Base-by-base conservation (phyloP, 2,888 invertebrate species). In the Cyrtodaria siliqua region DNA sequence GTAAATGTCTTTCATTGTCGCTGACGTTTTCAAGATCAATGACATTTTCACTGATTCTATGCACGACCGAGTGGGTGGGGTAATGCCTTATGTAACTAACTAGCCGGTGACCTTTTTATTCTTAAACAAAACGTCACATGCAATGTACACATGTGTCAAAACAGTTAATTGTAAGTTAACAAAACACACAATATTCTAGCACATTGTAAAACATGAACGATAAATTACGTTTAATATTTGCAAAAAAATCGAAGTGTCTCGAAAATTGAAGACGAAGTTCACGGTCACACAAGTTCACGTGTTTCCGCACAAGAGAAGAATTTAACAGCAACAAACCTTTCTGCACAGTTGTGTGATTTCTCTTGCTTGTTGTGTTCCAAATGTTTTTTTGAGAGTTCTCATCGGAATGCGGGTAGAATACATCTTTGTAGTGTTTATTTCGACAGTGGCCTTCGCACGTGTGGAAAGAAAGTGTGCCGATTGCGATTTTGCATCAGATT, bases 361-460 rank as follows among this genome's bases (percentile, higher is more conserved):
- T 67, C 82, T 82, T 23, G 80, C 76, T 67, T 83, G 82, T 53
- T 80, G 76, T 23, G 78, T 56, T 9, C 77, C 80, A 57, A 77
- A 62, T 23, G 80, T 67, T 29, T 79, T 79, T 44, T 82, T 83
- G 26, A 85, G 49, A 23, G 56, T 66, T 72, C 67, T 77, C 18
- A 61, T 62, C 24, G 81, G 62, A 47, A 71, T 40, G 74, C 81
- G 63, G 26, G 76, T 52, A 40, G 80, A 76, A 42, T 74, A 55
- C 83, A 83, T 83, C 56, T 73, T 81, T 42, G 12, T 12, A 14
- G 16, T 24, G 27, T 55, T 26, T 20, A 38, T 40, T 18, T 20
- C 50, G 12, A n/a, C 44, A 29, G 27, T 67, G 56, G 56, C 57
- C 56, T 62, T 56, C 57, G 66, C 73, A 73, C 73, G 73, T 73